Conservation (phyloP, 2,888 invertebrate species). For the Eilema griseolum region DNA sequence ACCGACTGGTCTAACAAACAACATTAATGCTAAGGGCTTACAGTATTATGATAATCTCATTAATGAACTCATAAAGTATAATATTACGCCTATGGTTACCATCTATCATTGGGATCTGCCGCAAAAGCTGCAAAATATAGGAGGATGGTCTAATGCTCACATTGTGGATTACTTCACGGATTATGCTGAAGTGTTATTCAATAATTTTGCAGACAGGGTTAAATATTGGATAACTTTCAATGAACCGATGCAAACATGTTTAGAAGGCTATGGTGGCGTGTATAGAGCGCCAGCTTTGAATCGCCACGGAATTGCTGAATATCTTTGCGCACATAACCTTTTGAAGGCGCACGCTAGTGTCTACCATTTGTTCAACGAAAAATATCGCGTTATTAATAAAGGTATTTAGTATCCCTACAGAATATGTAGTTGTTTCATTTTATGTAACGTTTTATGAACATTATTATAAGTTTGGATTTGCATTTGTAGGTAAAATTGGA, state of each 20-base stretch:
- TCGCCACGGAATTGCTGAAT: conserved; percentile 88
- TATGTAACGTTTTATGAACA: neutral
- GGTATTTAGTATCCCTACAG: conserved; percentile 68
- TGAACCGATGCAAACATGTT: conserved; percentile 89
- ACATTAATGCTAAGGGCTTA: conserved; percentile 90
- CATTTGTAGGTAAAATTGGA: conserved; percentile 86
- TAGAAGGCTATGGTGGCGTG: conserved; percentile 86
- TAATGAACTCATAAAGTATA: conserved; percentile 89
- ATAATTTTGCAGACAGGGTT: conserved; percentile 88
- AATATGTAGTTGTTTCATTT: neutral
- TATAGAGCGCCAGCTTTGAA: conserved; percentile 88
- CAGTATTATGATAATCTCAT: conserved; percentile 93
- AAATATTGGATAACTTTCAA: conserved; percentile 93
- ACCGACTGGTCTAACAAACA: conserved; percentile 89
- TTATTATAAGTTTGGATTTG: neutral
- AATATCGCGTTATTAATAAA: conserved; percentile 85
- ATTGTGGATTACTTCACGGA: conserved; percentile 89
- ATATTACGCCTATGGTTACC: conserved; percentile 90
- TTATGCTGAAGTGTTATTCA: conserved; percentile 88
- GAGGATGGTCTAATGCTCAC: conserved; percentile 90
- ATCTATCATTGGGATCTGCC: conserved; percentile 92
- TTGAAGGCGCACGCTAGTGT: conserved; percentile 91
- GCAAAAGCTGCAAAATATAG: conserved; percentile 88
- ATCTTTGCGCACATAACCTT: conserved; percentile 90
- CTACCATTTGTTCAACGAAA: conserved; percentile 88